These are phyloP conservation scores for Hirtodrosophila alboralis DNA, from an alignment of 2,888 invertebrate genomes.

Conservation along the genomic window DNA sequence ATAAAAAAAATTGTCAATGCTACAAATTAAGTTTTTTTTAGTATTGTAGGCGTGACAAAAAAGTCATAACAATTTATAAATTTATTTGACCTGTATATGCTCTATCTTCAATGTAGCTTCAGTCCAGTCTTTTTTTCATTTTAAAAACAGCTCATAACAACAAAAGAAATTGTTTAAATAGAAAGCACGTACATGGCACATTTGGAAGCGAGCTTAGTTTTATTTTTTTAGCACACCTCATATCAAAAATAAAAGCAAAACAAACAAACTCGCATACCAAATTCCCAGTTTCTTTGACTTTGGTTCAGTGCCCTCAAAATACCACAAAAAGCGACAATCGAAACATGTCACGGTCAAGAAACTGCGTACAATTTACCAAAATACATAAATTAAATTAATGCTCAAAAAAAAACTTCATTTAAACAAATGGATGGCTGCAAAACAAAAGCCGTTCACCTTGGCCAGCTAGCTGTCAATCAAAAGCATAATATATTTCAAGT, in stretches of 20 bases:
- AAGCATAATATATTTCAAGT: constrained; percentile 29
- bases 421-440: constrained; percentile 42
- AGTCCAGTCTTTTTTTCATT: too few species aligned
- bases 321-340: constrained; percentile 23
- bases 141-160: too few species aligned
- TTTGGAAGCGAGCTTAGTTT: constrained; percentile 11
- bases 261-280: not conserved
- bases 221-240: not conserved
- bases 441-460: constrained; percentile 61
- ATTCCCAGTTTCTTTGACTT: not conserved
- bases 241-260: constrained; percentile 7
- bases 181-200: constrained; percentile 6
- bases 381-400: constrained; percentile 67
- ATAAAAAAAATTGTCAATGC: too few species aligned
- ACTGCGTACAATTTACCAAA: constrained; percentile 43
- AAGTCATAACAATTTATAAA: too few species aligned
- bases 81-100: too few species aligned
- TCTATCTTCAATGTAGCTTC: too few species aligned
- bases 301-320: constrained; percentile 53
- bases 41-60: too few species aligned
- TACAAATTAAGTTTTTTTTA: too few species aligned
- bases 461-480: constrained; percentile 70
- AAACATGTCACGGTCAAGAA: constrained; percentile 68
- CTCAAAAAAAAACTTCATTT: constrained; percentile 25
- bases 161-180: too few species aligned